These are phyloP conservation scores for Galemys pyrenaicus DNA, from an alignment of 2,113 vertebrate genomes.

Conservation along the genomic window DNA sequence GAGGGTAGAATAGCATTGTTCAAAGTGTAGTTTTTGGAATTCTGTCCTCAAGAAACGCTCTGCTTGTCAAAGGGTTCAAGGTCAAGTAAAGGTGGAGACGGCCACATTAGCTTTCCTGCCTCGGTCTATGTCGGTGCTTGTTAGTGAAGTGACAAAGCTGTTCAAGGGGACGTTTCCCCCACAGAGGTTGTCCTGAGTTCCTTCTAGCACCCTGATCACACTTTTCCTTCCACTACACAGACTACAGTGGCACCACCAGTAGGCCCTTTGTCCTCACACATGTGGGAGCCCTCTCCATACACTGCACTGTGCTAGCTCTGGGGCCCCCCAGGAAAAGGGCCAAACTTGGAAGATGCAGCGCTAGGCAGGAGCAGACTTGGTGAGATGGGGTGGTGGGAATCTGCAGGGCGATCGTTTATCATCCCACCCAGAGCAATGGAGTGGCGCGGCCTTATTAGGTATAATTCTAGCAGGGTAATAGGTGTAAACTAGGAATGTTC, in stretches of 20 bases:
- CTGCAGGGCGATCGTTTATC: not conserved
- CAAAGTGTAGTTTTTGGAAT: not conserved
- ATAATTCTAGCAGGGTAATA: not conserved
- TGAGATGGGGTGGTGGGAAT: not conserved
- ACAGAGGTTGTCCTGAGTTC: not conserved
- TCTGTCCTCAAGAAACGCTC: not conserved
- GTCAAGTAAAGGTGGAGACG: not conserved
- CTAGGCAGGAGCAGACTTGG: not conserved
- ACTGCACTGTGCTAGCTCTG: not conserved
- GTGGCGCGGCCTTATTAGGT: not conserved
- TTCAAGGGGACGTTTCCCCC: not conserved
- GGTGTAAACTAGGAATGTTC: not conserved
- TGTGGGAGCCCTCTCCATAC: not conserved
- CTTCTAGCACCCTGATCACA: not conserved
- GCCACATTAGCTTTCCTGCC: too few species aligned
- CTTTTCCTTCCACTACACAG: too few species aligned
- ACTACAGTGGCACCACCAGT: not conserved
- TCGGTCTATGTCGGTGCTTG: not conserved
- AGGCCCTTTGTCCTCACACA: not conserved
- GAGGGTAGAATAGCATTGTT: not conserved
- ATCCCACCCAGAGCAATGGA: not conserved
- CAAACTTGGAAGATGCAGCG: rapidly evolving
- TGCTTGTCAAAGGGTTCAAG: not conserved
- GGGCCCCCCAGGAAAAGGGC: too few species aligned
- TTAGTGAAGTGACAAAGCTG: not conserved